Base-by-base conservation (phyloP, 2,888 invertebrate genomes). In the Ophraella communa region DNA sequence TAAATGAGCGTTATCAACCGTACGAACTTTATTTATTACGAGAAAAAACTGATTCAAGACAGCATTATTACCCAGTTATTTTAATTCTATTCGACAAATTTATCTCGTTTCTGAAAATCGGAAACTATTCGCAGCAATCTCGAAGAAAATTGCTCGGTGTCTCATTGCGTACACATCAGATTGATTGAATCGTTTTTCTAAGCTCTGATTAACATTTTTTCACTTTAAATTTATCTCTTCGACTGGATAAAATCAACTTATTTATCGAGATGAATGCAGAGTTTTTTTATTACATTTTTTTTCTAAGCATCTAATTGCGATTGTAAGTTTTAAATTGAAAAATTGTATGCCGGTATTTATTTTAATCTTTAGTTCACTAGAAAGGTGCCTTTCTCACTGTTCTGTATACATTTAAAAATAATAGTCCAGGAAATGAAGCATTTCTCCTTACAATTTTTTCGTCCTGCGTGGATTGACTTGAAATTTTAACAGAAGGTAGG, bases 111-210 rank as follows among this genome's bases (percentile, higher is more conserved):
- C 23, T 45, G 20, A 11, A 20, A 45, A 23, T 45, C 45, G n/a
- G 21, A 18, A 21, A n/a, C 45, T 21, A 45, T 45, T 45, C 21
- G 45, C 45, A 14, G 45, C 45, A 45, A 45, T 45, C 45, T 45
- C 45, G 45, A 21, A 45, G 45, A 45, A 45, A 45, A 45, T 45
- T 45, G 45, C 45, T 18, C 18, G 4, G 20, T 11, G 18, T 20
- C 23, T 45, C 23, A 45, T 45, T 45, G 45, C 45, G 20, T 45
- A 20, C 21, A 21, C 45, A 20, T 20, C 8, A 20, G 45, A 45
- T 45, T 20, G 45, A 45, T 45, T 23, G 45, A 7, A 11, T 45
- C 21, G 45, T 45, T 45, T 45, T 45, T 45, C 45, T 45, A 45
- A 45, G 45, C 10, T 45, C 45, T 45, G 4, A 45, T 45, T 45